These are phyloP conservation scores for Murina feae DNA, from an alignment of 2,113 vertebrate species.

Conservation along the genomic window DNA sequence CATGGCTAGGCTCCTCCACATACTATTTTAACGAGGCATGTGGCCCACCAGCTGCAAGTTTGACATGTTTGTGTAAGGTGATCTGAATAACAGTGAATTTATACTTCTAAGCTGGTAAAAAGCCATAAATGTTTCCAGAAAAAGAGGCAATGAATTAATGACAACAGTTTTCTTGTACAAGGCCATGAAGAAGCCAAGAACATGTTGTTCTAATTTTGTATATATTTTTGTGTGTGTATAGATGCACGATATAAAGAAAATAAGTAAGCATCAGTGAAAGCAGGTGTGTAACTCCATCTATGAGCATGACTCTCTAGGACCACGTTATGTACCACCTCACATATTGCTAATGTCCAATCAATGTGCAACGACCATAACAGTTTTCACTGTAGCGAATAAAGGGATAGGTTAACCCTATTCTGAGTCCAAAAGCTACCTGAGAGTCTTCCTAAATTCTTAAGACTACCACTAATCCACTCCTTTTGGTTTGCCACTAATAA, in stretches of 20 bases:
- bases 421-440: neutral
- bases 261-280: neutral
- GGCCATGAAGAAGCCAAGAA: neutral
- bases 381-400: neutral
- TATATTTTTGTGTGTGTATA: neutral
- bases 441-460: neutral
- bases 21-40: neutral
- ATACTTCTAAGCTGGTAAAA: conserved; percentile 23
- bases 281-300: neutral
- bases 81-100: conserved; percentile 22
- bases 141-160: neutral
- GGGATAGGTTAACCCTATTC: neutral
- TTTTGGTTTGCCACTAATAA: neutral
- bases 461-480: neutral
- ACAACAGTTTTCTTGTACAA: conserved; percentile 4
- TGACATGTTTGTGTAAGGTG: neutral
- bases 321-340: neutral
- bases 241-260: neutral
- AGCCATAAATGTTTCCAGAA: conserved; percentile 29
- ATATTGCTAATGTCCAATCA: neutral
- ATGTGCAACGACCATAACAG: neutral
- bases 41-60: no score
- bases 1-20: neutral
- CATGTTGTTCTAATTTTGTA: neutral
- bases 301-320: neutral